Base-by-base conservation (phyloP, 2,113 vertebrate species). In the Mustela nigripes region DNA sequence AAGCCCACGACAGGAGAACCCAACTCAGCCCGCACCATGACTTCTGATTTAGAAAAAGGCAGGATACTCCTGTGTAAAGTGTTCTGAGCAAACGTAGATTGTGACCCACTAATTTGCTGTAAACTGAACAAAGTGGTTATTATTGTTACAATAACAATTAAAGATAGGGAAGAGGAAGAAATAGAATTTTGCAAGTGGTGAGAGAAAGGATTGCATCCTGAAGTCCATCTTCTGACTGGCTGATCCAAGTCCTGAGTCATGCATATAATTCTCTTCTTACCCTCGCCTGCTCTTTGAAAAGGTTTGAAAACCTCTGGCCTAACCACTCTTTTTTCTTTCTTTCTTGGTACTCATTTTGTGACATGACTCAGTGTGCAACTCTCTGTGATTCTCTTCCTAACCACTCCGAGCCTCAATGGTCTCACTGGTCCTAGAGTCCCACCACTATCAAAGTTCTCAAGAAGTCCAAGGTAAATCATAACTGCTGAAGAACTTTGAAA, bases 21-120 rank as follows among this genome's bases (percentile, higher is more conserved):
- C 28, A 10, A 11, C 4, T 22, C 1, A 63, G 65, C 15, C 4
- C 6, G 0, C 22, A 16, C 36, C 24, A 5, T 1, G 1, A n/a
- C 48, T 36, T 88, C 15, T 36, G 45, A 45, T n/a, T 58, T 60
- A 79, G 94, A 28, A 33, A n/a, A 45, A 15, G 45, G 3, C 16
- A 33, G 39, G 60, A 36, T 16, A 4, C 53, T 19, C 33, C 28
- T 33, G 2, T 11, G 18, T 42, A 50, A 78, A 9, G 21, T 69
- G 15, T 58, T 79, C 62, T 76, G 11, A 60, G 45, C 12, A 16
- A 53, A 56, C 42, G n/a, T 0, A 42, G 18, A 26, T 1, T 48
- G 39, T 56, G 45, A 79, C 28, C n/a, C 58, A 14, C 19, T 28
- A 11, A 2, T 22, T 33, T 15, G 50, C 21, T 19, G 22, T 19